Base-by-base conservation (phyloP, 2,797 vertebrate species). In the Halcyon smyrnensis region DNA sequence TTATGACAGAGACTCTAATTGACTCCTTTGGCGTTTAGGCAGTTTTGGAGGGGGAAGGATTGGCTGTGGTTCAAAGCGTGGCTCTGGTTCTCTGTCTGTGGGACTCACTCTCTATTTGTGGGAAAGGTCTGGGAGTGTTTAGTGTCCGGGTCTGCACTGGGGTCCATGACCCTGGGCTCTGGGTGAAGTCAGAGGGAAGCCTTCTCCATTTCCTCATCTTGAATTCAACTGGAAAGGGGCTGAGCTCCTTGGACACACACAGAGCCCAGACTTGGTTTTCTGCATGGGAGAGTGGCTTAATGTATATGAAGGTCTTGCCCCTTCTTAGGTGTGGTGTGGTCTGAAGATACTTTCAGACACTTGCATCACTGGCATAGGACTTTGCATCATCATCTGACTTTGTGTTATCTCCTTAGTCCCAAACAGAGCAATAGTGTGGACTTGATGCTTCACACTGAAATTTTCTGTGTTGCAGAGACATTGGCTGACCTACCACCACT, bases 1-100 rank as follows among this genome's bases (percentile, higher is more conserved):
- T 97, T 89, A 89, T 82, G 94, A 75, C 39, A 89, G 62, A 85
- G 45, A 92, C 41, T 87, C 71, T 92, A 82, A 88, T 81, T 92
- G 90, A 71, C 27, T 96, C 45, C 39, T 91, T 95, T 5, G 39
- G 75, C 4, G 6, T 87, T 77, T 32, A 77, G 83, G 78, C n/a
- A 77, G 57, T 83, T 80, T 91, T 94, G 27, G 53, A 90, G 36
- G 7, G 10, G 53, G n/a, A 39, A 53, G 19, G 51, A 48, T n/a
- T 73, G 32, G 45, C 45, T 54, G 67, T 2, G 3, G 56, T 62
- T 75, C 45, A 83, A 92, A 67, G 7, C 4, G 1, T 12, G 9
- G 11, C n/a, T 95, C 78, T 85, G 48, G 37, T 87, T 83, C 50
- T 81, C 28, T 2, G 0, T n/a, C 16, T 34, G 3, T 34, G 6